phyloP scores from a whole-genome alignment of 2,888 invertebrate genomes.

The Lasius fuliginosus region DNA sequence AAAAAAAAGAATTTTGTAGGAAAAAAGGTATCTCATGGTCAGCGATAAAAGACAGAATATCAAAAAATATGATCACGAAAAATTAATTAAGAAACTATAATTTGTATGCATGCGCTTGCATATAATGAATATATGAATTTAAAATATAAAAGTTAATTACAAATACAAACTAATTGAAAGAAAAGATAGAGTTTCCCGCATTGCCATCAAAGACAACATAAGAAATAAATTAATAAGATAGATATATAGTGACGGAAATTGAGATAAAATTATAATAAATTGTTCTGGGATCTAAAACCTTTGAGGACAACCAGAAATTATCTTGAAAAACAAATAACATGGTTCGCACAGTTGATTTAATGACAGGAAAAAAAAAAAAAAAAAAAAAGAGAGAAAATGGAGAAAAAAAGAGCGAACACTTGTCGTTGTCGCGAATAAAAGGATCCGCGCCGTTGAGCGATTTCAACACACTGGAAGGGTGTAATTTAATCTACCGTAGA shows the following conservation, averaged over 20 bases:
- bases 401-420: neutral
- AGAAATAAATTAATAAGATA: neutral
- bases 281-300: neutral
- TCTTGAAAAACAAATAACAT: neutral
- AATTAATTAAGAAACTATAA: conserved; percentile 1
- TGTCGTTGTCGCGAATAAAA: conserved; percentile 25
- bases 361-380: neutral
- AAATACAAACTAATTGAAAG: neutral
- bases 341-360: neutral
- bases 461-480: conserved; percentile 20
- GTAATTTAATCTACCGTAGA: conserved; percentile 52
- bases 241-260: neutral
- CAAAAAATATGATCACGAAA: neutral
- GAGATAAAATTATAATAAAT: neutral
- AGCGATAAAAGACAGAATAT: neutral
- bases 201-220: neutral
- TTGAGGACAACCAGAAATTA: neutral
- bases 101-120: too few species aligned
- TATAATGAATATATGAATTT: neutral
- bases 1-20: neutral
- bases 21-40: neutral
- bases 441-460: conserved; percentile 17
- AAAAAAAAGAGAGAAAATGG: neutral
- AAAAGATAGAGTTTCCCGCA: neutral
- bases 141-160: neutral